Percentiles rank a stretch among this genome's conserved stretches.
These are phyloP conservation scores for Arctocebus calabarensis DNA, from an alignment of 2,797 vertebrate genomes.

Conservation along the genomic window DNA sequence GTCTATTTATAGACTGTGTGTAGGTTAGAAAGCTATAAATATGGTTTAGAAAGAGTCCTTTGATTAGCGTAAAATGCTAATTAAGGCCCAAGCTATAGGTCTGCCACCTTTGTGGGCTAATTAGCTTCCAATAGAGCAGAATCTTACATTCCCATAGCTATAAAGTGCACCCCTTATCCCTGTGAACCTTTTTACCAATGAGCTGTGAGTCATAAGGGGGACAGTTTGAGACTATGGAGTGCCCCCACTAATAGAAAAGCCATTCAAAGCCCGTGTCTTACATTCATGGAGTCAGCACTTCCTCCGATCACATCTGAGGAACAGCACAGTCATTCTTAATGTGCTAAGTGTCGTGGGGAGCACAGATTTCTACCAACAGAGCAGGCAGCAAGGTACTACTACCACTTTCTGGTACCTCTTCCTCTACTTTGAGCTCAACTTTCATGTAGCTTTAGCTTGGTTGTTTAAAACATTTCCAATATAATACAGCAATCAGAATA, in stretches of 20 bases:
- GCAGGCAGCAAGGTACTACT: neutral
- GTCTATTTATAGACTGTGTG: constrained; percentile 84
- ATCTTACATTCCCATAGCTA: neutral
- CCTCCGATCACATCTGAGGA: neutral
- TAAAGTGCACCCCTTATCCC: neutral
- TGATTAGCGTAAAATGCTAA: constrained; percentile 77
- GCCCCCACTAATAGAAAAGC: neutral
- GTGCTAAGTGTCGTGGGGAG: neutral
- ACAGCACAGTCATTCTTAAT: too few species aligned
- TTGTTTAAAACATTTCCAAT: constrained; percentile 52
- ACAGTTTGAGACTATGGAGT: neutral
- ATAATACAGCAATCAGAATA: constrained; percentile 75
- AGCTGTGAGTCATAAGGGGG: constrained; percentile 25
- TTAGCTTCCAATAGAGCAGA: constrained; percentile 72
- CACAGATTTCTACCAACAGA: neutral
- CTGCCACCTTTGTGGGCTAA: constrained; percentile 65
- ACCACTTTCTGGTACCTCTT: neutral
- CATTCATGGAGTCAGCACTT: neutral
- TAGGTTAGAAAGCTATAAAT: constrained; percentile 83
- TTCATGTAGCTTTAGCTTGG: constrained; percentile 57
- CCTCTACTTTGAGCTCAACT: constrained; percentile 36
- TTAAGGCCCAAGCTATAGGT: constrained; percentile 70
- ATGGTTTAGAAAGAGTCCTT: constrained; percentile 75
- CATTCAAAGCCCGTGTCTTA: neutral
- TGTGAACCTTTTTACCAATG: constrained; percentile 38